Base-by-base conservation (phyloP, 2,888 invertebrate species). In the Drosophila percnosoma region DNA sequence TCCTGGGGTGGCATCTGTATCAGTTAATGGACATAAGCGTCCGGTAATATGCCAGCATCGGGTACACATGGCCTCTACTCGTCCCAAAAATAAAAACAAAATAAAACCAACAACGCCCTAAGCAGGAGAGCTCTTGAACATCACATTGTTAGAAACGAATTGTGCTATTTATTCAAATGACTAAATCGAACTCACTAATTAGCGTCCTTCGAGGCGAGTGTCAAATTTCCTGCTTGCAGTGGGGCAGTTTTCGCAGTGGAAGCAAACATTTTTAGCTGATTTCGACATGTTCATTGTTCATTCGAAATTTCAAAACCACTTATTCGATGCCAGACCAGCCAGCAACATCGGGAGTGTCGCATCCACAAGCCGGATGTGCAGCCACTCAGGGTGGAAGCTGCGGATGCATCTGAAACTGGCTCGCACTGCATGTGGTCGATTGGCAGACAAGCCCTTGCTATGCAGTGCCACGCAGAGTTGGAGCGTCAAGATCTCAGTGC, bases 1-100 rank as follows among this genome's bases (percentile, higher is more conserved):
- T 90, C 89, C 89, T 87, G 75, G 89, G 87, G 89, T 89, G 87
- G 82, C 84, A 87, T 89, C 81, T 70, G 83, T 90, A 89, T 87
- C 80, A 80, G 90, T 89, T 82, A 80, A 72, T 74, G 68, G 75
- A 77, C 89, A 88, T 72, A 78, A 78, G 69, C 73, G 72, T 89
- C 85, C 85, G 79, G 79, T 87, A 78, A 83, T 87, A 82, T 80
- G 88, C 82, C 82, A 81, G 55, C 74, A 71, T 68, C 53, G 52
- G 60, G 53, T 70, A 61, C 73, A 66, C 69, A 72, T 71, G 61
- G 51, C 68, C 70, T 67, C 71, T 68, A 66, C 62, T 15, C 31
- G 42, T 29, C 60, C 31, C 40, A 29, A 11, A 49, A 31, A 36
- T 51, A 66, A 27, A 29, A 33, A 59, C 2, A 62, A 24, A 34